Base-by-base conservation (phyloP, 2,797 vertebrate genomes). In the Anguilla pacifica region DNA sequence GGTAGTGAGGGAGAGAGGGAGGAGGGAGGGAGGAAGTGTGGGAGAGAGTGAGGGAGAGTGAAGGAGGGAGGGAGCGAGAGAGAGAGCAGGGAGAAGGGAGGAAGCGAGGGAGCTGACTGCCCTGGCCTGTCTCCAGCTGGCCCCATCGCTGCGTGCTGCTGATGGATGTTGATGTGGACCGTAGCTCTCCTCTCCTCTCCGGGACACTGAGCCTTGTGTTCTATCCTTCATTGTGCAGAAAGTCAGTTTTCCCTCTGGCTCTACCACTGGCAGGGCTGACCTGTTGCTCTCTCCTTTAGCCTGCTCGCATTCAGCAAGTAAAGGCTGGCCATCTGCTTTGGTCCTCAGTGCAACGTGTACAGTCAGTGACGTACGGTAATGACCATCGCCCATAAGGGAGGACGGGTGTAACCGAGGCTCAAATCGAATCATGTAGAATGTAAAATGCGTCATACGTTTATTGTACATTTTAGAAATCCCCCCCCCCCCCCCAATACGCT, bases 21-120 rank as follows among this genome's bases (percentile, higher is more conserved):
- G 81, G 1, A 53, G 22, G 5, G 31, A 19, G 28, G n/a, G 84
- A 7, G 10, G 25, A 39, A 28, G 13, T 43, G 86, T 25, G 74
- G 0, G 6, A 43, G 51, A 10, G 49, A 13, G 81, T 0, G 1
- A 53, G 22, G 5, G 17, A 19, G 28, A 46, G 84, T 5, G 10
- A 22, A 35, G 53, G 61, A 49, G n/a, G n/a, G 70, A 64, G 28
- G 85, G 85, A 87, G 57, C 87, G 86, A 87, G 43, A 74, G 86
- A 72, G 55, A 61, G 59, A 3, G 57, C 9, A 1, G 19, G 17
- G 3, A 3, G 31, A 11, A 74, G 70, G 70, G 25, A 43, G 31
- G 9, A 31, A 15, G 35, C 1, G 39, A 46, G 82, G 28, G 82
- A 35, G 84, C 28, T 19, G 17, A 28, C 57, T 39, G 15, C 49